These are phyloP conservation scores for Melieria omissa DNA, from an alignment of 2,888 invertebrate species.

Conservation along the genomic window DNA sequence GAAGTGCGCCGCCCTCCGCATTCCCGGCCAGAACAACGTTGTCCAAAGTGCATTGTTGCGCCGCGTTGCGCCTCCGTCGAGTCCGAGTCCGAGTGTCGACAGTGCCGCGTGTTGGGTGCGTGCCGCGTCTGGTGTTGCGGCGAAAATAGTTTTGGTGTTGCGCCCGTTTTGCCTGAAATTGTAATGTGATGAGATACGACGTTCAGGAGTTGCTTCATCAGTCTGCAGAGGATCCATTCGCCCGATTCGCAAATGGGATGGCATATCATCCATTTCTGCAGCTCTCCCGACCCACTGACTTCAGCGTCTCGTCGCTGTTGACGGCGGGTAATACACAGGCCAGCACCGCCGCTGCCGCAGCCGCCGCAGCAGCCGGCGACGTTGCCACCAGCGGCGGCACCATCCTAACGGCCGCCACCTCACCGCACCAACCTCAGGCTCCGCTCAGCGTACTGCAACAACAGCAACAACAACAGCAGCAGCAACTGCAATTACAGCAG, in stretches of 20 bases:
- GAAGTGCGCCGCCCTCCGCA: slow-evolving; percentile 13
- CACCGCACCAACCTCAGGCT: slow-evolving; percentile 46
- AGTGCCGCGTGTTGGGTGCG: background rate
- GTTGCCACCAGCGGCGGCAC: slow-evolving; percentile 44
- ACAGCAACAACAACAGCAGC: slow-evolving; percentile 45
- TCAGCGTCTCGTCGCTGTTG: slow-evolving; percentile 90
- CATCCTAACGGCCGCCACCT: slow-evolving; percentile 38
- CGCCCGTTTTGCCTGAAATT: slow-evolving; percentile 50
- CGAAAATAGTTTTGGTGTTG: slow-evolving; percentile 1
- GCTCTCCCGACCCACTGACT: slow-evolving; percentile 91
- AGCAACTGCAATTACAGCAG: slow-evolving; percentile 47
- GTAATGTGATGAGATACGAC: slow-evolving; percentile 69
- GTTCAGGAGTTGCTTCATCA: slow-evolving; percentile 68
- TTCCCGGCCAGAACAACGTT: slow-evolving; percentile 14
- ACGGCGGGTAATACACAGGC: slow-evolving; percentile 73
- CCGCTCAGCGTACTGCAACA: slow-evolving; percentile 50
- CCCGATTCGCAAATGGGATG: slow-evolving; percentile 72
- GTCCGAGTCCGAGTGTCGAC: too few relatives aligned
- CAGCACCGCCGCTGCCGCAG: slow-evolving; percentile 47
- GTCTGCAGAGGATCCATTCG: slow-evolving; percentile 68
- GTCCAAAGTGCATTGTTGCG: background rate
- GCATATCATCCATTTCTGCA: slow-evolving; percentile 89
- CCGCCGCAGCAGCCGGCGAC: slow-evolving; percentile 48
- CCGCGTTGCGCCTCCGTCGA: too few relatives aligned
- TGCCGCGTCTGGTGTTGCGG: background rate